Conservation (phyloP, 2,888 invertebrate genomes). For the Cetonia aurata region DNA sequence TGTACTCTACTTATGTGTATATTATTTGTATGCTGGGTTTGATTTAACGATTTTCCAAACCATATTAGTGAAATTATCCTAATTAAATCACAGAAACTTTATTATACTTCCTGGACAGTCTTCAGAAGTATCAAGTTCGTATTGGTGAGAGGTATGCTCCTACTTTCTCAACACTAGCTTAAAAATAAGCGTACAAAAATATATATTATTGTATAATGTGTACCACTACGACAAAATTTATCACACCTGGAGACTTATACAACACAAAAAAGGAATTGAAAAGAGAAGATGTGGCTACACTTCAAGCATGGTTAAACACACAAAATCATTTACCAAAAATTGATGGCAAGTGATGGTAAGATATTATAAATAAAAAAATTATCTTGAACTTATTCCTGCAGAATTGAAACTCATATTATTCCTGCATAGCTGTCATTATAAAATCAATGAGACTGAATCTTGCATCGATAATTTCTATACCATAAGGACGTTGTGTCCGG, state of each 20-base stretch:
- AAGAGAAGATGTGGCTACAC: constrained; percentile 49
- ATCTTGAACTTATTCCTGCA: constrained; percentile 45
- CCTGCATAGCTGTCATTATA: constrained; percentile 77
- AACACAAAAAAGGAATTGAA: constrained; percentile 39
- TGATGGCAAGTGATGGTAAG: constrained; percentile 56
- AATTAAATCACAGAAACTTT: no score
- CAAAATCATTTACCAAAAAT: constrained; percentile 58
- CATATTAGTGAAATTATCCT: no score
- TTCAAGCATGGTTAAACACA: constrained; percentile 54
- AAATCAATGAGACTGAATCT: constrained; percentile 60
- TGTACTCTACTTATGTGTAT: no score
- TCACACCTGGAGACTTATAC: constrained; percentile 6
- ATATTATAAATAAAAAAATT: not conserved
- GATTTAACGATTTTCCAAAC: no score
- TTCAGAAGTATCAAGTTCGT: not conserved
- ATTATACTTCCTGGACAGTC: not conserved
- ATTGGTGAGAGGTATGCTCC: not conserved
- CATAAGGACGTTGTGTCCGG: constrained; percentile 55
- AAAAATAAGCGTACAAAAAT: not conserved
- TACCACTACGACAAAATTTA: not conserved
- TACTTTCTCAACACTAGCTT: not conserved
- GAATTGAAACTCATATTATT: constrained; percentile 70
- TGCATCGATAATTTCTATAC: constrained; percentile 58
- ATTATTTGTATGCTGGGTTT: no score
- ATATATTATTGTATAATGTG: not conserved